Evolutionary conservation across 2,888 invertebrate species (phyloP), one percentile per base, ranked within the genome.

Genomic region (Heliconius erato): DNA sequence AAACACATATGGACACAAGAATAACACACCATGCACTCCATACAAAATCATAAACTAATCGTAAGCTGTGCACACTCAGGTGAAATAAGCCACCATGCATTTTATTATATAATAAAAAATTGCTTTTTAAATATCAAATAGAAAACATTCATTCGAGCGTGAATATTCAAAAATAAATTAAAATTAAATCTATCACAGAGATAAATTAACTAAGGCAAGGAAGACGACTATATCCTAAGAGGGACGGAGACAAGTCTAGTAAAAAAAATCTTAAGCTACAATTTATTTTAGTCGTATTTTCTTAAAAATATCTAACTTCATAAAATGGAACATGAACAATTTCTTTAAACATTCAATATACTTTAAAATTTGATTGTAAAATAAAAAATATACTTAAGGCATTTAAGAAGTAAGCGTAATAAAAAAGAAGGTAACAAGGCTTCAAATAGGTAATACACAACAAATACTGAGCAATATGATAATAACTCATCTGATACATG

Each of bases 21-120:
- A 94, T 92, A 95, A 93, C 95, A 95, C 95, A 94, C 95, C 96
- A 96, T 96, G 96, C 96, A 96, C 95, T 95, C 94, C 95, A 91
- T 94, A 90, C 93, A 89, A 91, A 91, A 90, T 86, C 28, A 26
- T 78, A 28, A 92, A 92, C 90, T 91, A 92, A 91, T 91, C 91
- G 89, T 92, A 94, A 94, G 94, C 95, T 92, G 93, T 94, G 94
- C 93, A 93, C 91, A 90, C 91, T 92, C 93, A 91, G 92, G 93
- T 93, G 93, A 91, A 89, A 82, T 85, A 86, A 86, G 86, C 82
- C 86, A 84, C 85, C 87, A 87, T 87, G 87, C 87, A 85, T 80
- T 82, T 67, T 78, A 44, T 65, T 44, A 82, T 76, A 84, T 79
- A 84, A 83, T 83, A 81, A 40, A 40, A 69, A 89, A 77, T 79